A percentile compares a stretch with the other conserved stretches of the same genome.
Evolutionary conservation across 2,113 vertebrate genomes (phyloP).

Genomic region (Galemys pyrenaicus): DNA sequence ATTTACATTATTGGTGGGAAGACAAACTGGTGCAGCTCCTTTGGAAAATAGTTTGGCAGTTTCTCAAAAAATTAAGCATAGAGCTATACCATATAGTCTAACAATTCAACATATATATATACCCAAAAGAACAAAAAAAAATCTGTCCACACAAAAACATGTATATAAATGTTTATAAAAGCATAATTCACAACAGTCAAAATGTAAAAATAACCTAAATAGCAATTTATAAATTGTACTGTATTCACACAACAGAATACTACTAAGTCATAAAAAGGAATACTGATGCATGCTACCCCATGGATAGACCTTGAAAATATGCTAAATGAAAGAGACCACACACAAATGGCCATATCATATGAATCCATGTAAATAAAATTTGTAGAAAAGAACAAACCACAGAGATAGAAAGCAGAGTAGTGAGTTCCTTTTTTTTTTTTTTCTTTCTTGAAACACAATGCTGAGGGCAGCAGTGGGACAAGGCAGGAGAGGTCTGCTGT

Average conservation of each 20-base stretch:
- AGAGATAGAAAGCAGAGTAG: background rate
- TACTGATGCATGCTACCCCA: background rate
- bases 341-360: background rate
- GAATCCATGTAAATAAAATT: background rate
- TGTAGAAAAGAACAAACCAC: background rate
- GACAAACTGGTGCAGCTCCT: background rate
- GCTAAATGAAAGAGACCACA: background rate
- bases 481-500: no score
- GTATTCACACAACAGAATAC: background rate
- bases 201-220: background rate
- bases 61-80: slow-evolving; percentile 28
- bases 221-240: background rate
- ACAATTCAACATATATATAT: background rate
- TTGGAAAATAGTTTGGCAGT: slow-evolving; percentile 28
- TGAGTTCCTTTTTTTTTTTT: no score
- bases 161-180: background rate
- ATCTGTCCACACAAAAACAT: background rate
- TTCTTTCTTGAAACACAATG: no score
- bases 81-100: background rate
- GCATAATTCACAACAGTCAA: background rate
- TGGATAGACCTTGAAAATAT: background rate
- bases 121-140: background rate
- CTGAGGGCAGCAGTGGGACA: no score
- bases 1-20: background rate
- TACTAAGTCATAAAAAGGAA: background rate